Evolutionary conservation across 2,113 vertebrate genomes (phyloP).

Genomic region (Xiphophorus maculatus): DNA sequence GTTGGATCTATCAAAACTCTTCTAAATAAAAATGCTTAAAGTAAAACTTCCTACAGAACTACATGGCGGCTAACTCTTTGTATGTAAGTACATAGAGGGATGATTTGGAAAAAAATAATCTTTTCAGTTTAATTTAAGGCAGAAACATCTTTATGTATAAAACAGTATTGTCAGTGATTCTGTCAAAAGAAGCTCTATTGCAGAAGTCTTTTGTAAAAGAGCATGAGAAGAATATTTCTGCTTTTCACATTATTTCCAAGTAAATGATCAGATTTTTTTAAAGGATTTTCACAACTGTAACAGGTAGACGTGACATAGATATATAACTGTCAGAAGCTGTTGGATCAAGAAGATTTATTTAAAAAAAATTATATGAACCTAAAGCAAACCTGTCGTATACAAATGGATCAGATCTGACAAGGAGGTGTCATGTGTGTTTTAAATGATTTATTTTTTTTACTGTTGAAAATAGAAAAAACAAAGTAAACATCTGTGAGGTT

Average conservation of each 20-base stretch:
- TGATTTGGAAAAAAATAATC: background rate
- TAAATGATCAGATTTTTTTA: too few relatives aligned
- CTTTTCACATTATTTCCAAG: too few relatives aligned
- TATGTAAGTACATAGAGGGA: background rate
- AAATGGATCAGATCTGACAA: background rate
- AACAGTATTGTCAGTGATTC: background rate
- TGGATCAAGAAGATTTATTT: background rate
- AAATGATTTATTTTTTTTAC: too few relatives aligned
- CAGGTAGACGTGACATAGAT: background rate
- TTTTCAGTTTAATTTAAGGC: background rate
- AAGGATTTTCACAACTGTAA: background rate
- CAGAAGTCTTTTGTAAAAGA: too few relatives aligned
- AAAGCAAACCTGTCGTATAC: background rate
- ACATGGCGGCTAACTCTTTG: background rate
- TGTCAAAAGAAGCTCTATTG: background rate
- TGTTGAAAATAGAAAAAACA: slow-evolving; percentile 12
- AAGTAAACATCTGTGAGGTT: slow-evolving; percentile 35
- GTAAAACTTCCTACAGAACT: background rate
- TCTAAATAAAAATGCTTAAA: background rate
- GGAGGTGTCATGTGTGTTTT: background rate
- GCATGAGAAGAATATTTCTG: too few relatives aligned
- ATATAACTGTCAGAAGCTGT: background rate
- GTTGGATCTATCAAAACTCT: too few relatives aligned
- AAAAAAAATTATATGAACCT: background rate
- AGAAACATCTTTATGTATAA: background rate